These are phyloP conservation scores for Girardinus metallicus DNA, from an alignment of 2,797 vertebrate genomes.

Conservation along the genomic window DNA sequence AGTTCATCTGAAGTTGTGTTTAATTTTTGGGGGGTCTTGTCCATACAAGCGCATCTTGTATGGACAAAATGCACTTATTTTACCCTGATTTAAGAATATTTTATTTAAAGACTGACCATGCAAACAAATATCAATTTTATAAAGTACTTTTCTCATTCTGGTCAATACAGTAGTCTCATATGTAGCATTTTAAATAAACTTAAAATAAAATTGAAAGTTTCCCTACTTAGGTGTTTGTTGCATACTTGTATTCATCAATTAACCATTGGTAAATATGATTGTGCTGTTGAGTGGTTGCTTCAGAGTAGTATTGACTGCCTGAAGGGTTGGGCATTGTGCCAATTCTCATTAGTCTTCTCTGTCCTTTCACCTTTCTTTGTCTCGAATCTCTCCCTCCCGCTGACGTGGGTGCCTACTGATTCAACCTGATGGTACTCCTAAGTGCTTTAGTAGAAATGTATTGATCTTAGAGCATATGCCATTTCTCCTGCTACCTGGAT, in stretches of 20 bases:
- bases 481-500: conserved; percentile 41
- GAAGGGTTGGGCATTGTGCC: conserved; percentile 50
- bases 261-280: conserved; percentile 68
- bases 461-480: conserved; percentile 69
- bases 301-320: conserved; percentile 71
- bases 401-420: conserved; percentile 55
- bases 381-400: conserved; percentile 51
- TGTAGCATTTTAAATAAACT: conserved; percentile 1
- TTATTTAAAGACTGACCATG: background rate
- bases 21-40: too few species aligned
- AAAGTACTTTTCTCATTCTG: background rate
- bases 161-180: background rate
- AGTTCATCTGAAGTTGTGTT: background rate
- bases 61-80: background rate
- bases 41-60: too few species aligned
- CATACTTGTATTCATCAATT: conserved; percentile 65
- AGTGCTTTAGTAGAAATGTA: conserved; percentile 78
- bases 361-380: conserved; percentile 67
- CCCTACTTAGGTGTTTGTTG: conserved; percentile 29
- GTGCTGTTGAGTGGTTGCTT: conserved; percentile 50
- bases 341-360: conserved; percentile 71
- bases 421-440: conserved; percentile 68
- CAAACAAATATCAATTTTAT: background rate
- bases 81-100: background rate
- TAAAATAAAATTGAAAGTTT: background rate